Evolutionary conservation across 2,113 vertebrate species (phyloP), one percentile per base, ranked within the genome.

Genomic region (Syrmaticus mikado): DNA sequence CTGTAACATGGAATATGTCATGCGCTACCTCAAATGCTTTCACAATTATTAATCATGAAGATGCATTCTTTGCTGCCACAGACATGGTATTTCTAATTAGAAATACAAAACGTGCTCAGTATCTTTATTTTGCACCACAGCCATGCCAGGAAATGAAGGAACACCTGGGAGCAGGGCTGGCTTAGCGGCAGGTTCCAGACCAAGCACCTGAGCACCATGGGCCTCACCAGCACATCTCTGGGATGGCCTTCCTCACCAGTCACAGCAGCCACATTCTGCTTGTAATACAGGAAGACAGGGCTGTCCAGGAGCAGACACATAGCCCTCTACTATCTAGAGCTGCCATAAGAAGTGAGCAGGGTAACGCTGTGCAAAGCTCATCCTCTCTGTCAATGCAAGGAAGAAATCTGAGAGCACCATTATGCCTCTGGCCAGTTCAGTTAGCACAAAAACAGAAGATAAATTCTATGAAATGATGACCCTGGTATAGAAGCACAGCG

Each of bases 31-130:
- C 32, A 41, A 46, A 50, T 43, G 28, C 88, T 93, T 86, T 70
- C 58, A 92, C 81, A 95, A 92, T 80, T 85, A 70, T 84, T 85
- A 93, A 93, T 94, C 68, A 70, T 4, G 14, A 46, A 66, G 45
- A 53, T 25, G 11, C 11, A 46, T 48, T 85, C 66, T 67, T 70
- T 46, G n/a, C 13, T 41, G 82, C 79, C 71, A 55, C 50, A 53
- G 76, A 61, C 68, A 81, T 11, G 34, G 13, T 18, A 70, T 58
- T 84, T 7, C 48, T 64, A 81, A 72, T 53, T 94, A 43, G 41
- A 43, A 43, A 43, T 43, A 43, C 80, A 87, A 83, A 94, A 48
- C 9, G 64, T 3, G 50, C 28, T 66, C 24, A 46, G 14, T 43
- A 70, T 68, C 22, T 82, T 74, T 32, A 75, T 36, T 48, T 62